Conservation (phyloP, 2,797 vertebrate genomes). For the Falco novaeseelandiae region DNA sequence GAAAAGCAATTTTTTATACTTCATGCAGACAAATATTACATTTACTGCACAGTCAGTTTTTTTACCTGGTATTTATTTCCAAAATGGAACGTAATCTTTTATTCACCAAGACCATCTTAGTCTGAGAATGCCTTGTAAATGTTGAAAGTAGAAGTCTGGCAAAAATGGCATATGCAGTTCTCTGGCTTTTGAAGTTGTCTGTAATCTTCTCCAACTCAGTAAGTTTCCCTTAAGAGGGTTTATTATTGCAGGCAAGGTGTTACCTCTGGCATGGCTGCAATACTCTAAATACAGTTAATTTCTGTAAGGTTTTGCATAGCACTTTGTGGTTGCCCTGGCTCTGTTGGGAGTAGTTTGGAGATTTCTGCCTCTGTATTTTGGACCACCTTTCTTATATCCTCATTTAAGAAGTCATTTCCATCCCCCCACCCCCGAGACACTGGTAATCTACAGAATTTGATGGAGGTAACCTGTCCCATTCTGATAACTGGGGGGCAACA, state of each 20-base stretch:
- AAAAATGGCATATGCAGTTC: background rate
- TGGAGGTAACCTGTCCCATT: background rate
- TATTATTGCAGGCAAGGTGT: background rate
- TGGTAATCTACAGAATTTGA: background rate
- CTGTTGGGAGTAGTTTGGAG: background rate
- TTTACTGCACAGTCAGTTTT: background rate
- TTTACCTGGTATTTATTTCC: background rate
- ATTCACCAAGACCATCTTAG: background rate
- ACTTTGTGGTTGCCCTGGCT: background rate
- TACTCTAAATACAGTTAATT: background rate
- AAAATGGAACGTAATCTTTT: background rate
- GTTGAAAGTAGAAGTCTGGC: background rate
- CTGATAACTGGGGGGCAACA: background rate
- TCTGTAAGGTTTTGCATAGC: background rate
- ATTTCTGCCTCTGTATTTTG: background rate
- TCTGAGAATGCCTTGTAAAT: background rate
- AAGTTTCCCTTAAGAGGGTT: background rate
- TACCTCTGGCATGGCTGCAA: background rate
- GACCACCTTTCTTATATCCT: background rate
- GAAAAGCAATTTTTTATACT: background rate
- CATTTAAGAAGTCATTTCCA: background rate
- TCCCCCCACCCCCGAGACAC: fast-evolving
- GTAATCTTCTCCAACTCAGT: background rate
- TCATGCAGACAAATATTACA: background rate
- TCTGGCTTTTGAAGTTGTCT: background rate